Evolutionary conservation across 1,140 invertebrate species (phyloP).

Genomic region (Muscidifurax raptorellus): DNA sequence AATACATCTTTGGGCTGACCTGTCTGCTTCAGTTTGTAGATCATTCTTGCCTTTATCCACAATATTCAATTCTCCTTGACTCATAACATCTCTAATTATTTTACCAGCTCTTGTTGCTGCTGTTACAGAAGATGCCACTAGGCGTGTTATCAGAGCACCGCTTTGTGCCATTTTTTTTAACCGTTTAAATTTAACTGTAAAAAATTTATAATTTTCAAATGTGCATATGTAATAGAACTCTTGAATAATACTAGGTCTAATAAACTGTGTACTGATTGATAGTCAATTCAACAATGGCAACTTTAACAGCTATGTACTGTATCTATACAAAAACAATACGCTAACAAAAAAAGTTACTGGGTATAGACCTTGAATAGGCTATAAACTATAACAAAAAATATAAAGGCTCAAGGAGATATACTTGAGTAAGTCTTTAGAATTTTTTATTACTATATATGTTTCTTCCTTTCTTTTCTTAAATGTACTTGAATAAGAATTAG

Average conservation of each 20-base stretch:
- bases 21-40: conserved; percentile 97
- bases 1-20: conserved; percentile 94
- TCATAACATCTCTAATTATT: conserved; percentile 94
- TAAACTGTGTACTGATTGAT: background rate
- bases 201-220: background rate
- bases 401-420: background rate
- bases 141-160: conserved; percentile 79
- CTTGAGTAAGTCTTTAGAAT: background rate
- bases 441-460: no score
- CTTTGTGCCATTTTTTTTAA: conserved; percentile 75
- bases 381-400: background rate
- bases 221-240: no score
- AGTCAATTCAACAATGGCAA: background rate
- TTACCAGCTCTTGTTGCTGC: conserved; percentile 88
- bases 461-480: no score
- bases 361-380: background rate
- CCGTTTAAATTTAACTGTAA: background rate
- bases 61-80: conserved; percentile 90
- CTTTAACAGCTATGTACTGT: background rate
- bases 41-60: conserved; percentile 96
- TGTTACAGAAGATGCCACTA: conserved; percentile 86
- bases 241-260: background rate
- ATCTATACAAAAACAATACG: background rate
- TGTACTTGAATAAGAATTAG: no score
- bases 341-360: background rate